A percentile compares a stretch with the other conserved stretches of the same genome.
Evolutionary conservation across 37 sponge, comb jelly and placozoan genomes (phyloP).

Genomic region (Diacarnus erythraeanus): DNA sequence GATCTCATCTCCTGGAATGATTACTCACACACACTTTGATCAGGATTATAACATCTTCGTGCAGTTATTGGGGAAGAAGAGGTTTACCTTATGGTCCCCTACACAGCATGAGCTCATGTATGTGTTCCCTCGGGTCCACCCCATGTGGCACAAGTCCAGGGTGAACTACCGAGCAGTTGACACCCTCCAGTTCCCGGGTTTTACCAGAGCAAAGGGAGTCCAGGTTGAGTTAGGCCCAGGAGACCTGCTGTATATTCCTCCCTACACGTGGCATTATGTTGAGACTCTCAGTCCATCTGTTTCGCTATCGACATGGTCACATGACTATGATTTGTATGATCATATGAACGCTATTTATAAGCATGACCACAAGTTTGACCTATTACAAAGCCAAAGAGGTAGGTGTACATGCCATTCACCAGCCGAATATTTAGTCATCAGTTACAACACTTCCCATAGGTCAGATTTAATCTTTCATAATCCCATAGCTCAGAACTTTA

Average conservation of each 20-base stretch:
- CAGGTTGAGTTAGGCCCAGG: slow-evolving; percentile 80
- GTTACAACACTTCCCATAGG: too few species aligned
- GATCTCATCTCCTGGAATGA: slow-evolving; percentile 90
- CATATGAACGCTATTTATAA: slow-evolving; percentile 91
- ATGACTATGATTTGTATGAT: slow-evolving; percentile 81
- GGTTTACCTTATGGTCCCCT: slow-evolving; percentile 85
- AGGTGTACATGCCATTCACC: too few species aligned
- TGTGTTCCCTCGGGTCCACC: slow-evolving; percentile 85
- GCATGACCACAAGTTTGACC: slow-evolving; percentile 95
- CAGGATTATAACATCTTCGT: slow-evolving; percentile 91
- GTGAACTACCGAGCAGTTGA: slow-evolving; percentile 69
- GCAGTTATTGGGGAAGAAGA: slow-evolving; percentile 77
- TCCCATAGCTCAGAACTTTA: not conserved
- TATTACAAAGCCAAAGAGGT: slow-evolving; percentile 71
- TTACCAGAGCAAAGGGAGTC: slow-evolving; percentile 59
- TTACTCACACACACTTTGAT: slow-evolving; percentile 91
- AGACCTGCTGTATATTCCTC: slow-evolving; percentile 84
- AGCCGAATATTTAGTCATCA: too few species aligned
- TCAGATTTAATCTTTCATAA: not conserved
- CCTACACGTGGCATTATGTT: slow-evolving; percentile 94
- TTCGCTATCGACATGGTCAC: slow-evolving; percentile 93
- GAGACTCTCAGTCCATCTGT: slow-evolving; percentile 84
- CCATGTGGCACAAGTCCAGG: slow-evolving; percentile 94
- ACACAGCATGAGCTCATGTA: slow-evolving; percentile 76
- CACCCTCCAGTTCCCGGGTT: slow-evolving; percentile 47